A percentile compares a stretch with the other conserved stretches of the same genome.
phyloP scores from a whole-genome alignment of 2,113 vertebrate species.

The Colinus virginianus region DNA sequence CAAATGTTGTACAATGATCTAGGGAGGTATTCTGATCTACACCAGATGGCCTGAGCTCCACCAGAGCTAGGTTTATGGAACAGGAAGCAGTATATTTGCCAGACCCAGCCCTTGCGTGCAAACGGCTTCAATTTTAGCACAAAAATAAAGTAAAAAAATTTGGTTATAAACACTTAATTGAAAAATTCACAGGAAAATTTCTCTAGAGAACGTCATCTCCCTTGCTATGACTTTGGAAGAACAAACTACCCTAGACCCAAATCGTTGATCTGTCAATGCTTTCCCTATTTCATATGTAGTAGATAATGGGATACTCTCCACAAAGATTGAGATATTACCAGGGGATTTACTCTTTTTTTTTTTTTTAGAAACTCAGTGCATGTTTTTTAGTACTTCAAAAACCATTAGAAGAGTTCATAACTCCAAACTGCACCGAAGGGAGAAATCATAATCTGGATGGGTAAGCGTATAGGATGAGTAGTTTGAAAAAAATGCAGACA shows the following conservation, averaged over 20 bases:
- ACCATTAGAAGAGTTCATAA: background rate
- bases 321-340: background rate
- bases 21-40: background rate
- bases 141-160: background rate
- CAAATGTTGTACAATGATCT: background rate
- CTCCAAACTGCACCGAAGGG: rapidly evolving
- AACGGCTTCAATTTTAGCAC: background rate
- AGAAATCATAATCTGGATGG: background rate
- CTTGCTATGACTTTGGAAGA: background rate
- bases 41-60: background rate
- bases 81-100: background rate
- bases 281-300: background rate
- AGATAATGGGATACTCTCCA: background rate
- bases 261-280: background rate
- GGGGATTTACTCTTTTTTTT: rapidly evolving
- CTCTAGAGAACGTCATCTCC: background rate
- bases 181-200: background rate
- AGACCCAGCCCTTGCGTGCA: background rate
- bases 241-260: background rate
- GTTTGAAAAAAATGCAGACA: background rate
- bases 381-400: background rate
- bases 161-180: background rate
- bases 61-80: background rate
- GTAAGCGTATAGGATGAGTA: background rate
- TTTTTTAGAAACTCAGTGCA: background rate